A percentile compares a stretch with the other conserved stretches of the same genome.
phyloP scores from a whole-genome alignment of 2,113 vertebrate genomes.

The Thalassoma bifasciatum region DNA sequence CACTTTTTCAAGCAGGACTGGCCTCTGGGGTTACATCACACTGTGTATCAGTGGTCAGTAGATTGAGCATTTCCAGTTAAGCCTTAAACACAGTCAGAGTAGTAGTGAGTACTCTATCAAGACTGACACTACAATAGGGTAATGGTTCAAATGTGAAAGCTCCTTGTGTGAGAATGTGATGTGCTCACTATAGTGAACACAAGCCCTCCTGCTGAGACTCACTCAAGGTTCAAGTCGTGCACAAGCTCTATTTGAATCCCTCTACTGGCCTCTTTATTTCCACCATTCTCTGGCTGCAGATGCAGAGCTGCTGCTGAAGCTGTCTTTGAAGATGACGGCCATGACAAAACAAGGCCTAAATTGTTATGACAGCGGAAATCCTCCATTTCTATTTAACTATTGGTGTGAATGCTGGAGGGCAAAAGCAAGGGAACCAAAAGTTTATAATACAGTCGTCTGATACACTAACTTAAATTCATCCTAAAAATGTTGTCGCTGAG shows the following conservation, averaged over 20 bases:
- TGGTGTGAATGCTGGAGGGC: slow-evolving; percentile 36
- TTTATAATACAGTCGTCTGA: slow-evolving; percentile 46
- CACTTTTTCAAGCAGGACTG: slow-evolving; percentile 27
- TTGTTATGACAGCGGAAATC: slow-evolving; percentile 62
- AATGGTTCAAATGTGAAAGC: slow-evolving; percentile 32
- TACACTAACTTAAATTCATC: slow-evolving; percentile 19
- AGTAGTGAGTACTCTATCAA: neutral
- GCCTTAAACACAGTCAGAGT: neutral
- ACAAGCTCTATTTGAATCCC: slow-evolving; percentile 47
- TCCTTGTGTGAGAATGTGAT: slow-evolving; percentile 13
- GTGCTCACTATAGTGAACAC: slow-evolving; percentile 20
- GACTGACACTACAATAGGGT: slow-evolving; percentile 8
- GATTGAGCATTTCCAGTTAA: neutral
- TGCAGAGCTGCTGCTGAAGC: slow-evolving; percentile 34
- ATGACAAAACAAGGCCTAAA: slow-evolving; percentile 62
- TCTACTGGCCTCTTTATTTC: slow-evolving; percentile 34
- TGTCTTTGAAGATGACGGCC: slow-evolving; percentile 63
- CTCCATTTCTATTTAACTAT: slow-evolving; percentile 36
- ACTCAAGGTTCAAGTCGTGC: slow-evolving; percentile 46
- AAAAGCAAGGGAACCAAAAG: slow-evolving; percentile 42
- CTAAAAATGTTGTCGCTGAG: slow-evolving; percentile 27
- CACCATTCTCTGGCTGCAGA: slow-evolving; percentile 27
- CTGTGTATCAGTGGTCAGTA: slow-evolving; percentile 2
- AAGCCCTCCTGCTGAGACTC: slow-evolving; percentile 28
- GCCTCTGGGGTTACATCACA: neutral